These are phyloP conservation scores for Tyrannus savana DNA, from an alignment of 2,113 vertebrate genomes.

Conservation along the genomic window DNA sequence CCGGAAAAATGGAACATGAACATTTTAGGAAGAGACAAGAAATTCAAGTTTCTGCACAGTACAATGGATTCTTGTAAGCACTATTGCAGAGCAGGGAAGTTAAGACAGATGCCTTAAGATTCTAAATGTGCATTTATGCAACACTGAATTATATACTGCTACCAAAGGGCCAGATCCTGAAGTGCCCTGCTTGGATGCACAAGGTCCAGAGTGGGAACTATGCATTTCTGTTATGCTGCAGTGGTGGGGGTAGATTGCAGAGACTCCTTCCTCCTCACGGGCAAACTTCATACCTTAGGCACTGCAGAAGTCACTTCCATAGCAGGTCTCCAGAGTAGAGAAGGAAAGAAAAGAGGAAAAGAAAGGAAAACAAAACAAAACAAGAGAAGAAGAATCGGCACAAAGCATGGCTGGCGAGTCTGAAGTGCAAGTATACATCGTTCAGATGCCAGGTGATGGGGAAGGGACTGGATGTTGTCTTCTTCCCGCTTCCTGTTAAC, in stretches of 20 bases:
- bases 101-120: slow-evolving; percentile 80
- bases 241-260: slow-evolving; percentile 4
- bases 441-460: neutral
- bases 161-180: slow-evolving; percentile 69
- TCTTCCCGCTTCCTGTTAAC: neutral
- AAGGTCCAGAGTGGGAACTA: slow-evolving; percentile 68
- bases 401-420: neutral
- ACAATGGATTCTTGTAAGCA: slow-evolving; percentile 62
- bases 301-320: slow-evolving; percentile 39
- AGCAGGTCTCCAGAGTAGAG: slow-evolving; percentile 6
- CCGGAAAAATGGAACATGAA: slow-evolving; percentile 48
- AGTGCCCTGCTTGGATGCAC: slow-evolving; percentile 66
- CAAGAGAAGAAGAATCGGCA: neutral
- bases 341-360: neutral
- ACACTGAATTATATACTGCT: slow-evolving; percentile 57
- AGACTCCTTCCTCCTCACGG: neutral
- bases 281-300: slow-evolving; percentile 25
- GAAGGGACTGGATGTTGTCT: neutral
- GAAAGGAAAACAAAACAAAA: neutral
- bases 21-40: slow-evolving; percentile 69
- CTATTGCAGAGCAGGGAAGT: slow-evolving; percentile 67
- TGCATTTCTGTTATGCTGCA: slow-evolving; percentile 64
- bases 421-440: neutral
- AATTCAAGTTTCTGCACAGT: slow-evolving; percentile 65
- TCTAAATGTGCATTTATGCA: slow-evolving; percentile 73